Evolutionary conservation across 2,797 vertebrate species (phyloP).

Genomic region (Melanotaenia parkinsoni): DNA sequence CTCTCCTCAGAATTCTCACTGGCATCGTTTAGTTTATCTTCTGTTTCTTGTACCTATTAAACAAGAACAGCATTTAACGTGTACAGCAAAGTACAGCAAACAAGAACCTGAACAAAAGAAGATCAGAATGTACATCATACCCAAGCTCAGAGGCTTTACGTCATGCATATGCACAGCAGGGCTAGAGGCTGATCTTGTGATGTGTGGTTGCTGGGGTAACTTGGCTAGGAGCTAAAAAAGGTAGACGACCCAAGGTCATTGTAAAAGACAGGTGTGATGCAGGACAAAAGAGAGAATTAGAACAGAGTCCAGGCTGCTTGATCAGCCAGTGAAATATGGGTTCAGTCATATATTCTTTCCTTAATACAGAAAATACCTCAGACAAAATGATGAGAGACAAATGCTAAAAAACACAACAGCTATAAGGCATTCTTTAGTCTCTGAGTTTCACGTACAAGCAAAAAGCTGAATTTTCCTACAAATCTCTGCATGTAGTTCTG

Average conservation of each 20-base stretch:
- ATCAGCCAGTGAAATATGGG: not conserved
- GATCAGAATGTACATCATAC: not conserved
- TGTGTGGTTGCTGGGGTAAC: constrained; percentile 59
- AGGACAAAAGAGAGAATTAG: constrained; percentile 22
- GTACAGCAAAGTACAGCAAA: not conserved
- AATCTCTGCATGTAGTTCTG: not conserved
- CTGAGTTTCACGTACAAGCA: too few species aligned
- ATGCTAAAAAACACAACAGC: not conserved
- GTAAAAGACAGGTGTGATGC: constrained; percentile 6
- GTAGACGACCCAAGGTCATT: constrained; percentile 33
- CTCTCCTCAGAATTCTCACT: too few species aligned
- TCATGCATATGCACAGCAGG: constrained; percentile 21
- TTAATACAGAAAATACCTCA: not conserved
- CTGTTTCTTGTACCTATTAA: not conserved
- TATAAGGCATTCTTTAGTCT: too few species aligned
- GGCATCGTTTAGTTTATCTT: too few species aligned
- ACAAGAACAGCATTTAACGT: not conserved
- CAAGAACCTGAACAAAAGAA: constrained; percentile 17
- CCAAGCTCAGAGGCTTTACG: not conserved
- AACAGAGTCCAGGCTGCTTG: constrained; percentile 3
- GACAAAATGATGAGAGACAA: not conserved
- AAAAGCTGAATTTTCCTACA: too few species aligned
- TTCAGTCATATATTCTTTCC: not conserved
- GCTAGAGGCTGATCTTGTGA: constrained; percentile 40
- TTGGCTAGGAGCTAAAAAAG: constrained; percentile 22